Evolutionary conservation across 2,797 vertebrate species (phyloP).

Genomic region (Thripadectes ignobilis): DNA sequence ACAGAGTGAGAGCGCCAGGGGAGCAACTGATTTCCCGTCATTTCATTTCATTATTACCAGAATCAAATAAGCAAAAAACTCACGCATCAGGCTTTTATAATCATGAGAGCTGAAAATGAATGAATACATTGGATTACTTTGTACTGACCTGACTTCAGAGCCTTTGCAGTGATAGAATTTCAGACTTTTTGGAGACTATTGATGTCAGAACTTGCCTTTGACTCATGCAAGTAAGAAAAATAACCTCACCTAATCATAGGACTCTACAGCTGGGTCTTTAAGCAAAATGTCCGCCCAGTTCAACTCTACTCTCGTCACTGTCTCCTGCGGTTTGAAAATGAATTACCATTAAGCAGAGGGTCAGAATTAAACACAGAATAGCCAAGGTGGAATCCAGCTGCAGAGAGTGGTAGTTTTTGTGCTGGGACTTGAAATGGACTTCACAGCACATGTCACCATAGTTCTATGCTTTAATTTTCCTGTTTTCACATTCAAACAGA

Average conservation of each 20-base stretch:
- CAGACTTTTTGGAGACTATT: not conserved
- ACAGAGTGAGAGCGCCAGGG: not conserved
- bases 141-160: slow-evolving; percentile 35
- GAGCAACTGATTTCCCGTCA: slow-evolving; percentile 52
- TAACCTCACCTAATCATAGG: not conserved
- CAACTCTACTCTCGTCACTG: not conserved
- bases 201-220: slow-evolving; percentile 18
- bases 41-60: slow-evolving; percentile 63
- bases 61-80: slow-evolving; percentile 63
- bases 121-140: slow-evolving; percentile 45
- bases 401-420: not conserved
- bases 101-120: slow-evolving; percentile 49
- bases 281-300: not conserved
- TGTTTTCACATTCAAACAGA: not conserved
- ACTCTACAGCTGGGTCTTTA: not conserved
- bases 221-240: not conserved
- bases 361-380: not conserved
- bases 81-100: slow-evolving; percentile 62
- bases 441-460: not conserved
- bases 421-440: not conserved
- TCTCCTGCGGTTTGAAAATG: not conserved
- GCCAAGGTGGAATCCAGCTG: not conserved
- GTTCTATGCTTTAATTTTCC: not conserved
- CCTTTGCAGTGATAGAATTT: slow-evolving; percentile 28
- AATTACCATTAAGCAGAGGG: not conserved